Evolutionary conservation across 2,888 invertebrate species (phyloP).

Genomic region (Apotomis capreana): DNA sequence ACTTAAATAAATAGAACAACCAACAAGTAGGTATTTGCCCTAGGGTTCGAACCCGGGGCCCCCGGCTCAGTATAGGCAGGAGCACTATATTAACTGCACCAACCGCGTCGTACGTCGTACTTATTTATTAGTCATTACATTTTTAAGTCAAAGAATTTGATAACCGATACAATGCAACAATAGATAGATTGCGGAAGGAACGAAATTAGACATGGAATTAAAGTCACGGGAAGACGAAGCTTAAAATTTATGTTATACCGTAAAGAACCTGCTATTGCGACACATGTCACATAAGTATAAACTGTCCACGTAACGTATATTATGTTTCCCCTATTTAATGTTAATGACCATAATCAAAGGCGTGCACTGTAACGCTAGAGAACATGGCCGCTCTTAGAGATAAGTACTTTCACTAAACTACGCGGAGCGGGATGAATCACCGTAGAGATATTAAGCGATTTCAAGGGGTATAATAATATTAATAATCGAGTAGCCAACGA

Average conservation of each 20-base stretch:
- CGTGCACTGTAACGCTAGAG: slow-evolving; percentile 49
- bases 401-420: slow-evolving; percentile 53
- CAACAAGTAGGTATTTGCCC: no score
- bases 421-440: slow-evolving; percentile 11
- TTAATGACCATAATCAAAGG: slow-evolving; percentile 61
- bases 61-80: no score
- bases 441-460: not conserved
- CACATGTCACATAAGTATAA: not conserved
- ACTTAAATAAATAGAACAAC: no score
- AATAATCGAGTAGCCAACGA: not conserved
- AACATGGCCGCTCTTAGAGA: slow-evolving; percentile 44
- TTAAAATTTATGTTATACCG: not conserved
- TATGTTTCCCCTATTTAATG: slow-evolving; percentile 50
- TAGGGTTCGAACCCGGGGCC: no score
- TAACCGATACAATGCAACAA: no score
- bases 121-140: no score
- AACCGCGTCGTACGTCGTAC: no score
- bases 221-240: no score
- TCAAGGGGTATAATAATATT: not conserved
- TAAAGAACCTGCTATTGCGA: not conserved
- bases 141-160: no score
- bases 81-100: no score
- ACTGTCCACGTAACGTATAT: slow-evolving; percentile 50
- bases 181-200: no score
- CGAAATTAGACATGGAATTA: no score